A percentile compares a stretch with the other conserved stretches of the same genome.
These are phyloP conservation scores for Diploptera punctata DNA, from an alignment of 2,888 invertebrate genomes.

Conservation along the genomic window DNA sequence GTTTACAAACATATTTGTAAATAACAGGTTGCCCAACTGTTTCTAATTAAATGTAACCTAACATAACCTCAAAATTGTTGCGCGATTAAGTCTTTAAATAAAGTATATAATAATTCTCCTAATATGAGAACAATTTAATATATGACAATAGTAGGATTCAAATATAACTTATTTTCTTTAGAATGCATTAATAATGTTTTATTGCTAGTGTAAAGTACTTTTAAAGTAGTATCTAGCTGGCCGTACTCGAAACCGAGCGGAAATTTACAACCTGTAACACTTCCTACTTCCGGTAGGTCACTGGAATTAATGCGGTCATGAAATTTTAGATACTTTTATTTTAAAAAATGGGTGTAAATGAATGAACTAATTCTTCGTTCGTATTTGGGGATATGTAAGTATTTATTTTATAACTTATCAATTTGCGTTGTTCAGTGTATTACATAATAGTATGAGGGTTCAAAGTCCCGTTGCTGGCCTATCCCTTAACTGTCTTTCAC, in stretches of 20 bases:
- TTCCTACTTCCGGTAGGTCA: conserved; percentile 45
- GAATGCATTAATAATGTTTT: too few species aligned
- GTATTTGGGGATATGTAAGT: conserved; percentile 36
- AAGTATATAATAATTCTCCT: too few species aligned
- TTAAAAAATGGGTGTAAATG: conserved; percentile 33
- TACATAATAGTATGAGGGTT: conserved; percentile 3
- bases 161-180: too few species aligned
- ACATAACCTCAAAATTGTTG: too few species aligned
- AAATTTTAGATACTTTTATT: conserved; percentile 24
- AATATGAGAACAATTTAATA: too few species aligned
- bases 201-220: too few species aligned
- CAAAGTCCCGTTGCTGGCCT: conserved; percentile 30
- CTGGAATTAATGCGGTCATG: conserved; percentile 41
- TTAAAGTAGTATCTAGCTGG: background rate
- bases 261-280: conserved; percentile 40
- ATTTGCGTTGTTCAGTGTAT: background rate
- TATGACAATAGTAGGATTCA: too few species aligned
- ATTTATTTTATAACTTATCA: background rate
- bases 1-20: conserved; percentile 13
- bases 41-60: too few species aligned
- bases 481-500: conserved; percentile 28
- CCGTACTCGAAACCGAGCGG: conserved; percentile 6
- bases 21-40: background rate
- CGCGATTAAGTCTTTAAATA: too few species aligned
- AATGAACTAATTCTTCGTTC: conserved; percentile 15